Base-by-base conservation (phyloP, 2,113 vertebrate species). In the Platycercus adscitus region DNA sequence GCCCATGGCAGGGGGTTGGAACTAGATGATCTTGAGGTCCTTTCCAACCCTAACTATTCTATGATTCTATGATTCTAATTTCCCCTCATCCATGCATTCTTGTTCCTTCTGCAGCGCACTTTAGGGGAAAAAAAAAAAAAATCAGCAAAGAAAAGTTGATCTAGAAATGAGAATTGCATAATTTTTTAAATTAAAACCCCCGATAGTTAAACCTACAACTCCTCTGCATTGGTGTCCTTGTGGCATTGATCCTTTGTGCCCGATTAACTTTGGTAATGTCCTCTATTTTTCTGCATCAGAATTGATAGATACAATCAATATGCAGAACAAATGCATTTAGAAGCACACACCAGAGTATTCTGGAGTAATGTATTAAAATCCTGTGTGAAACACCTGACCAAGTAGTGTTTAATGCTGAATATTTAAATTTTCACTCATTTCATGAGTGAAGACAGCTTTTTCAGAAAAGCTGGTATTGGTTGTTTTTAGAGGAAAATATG, bases 171-270 rank as follows among this genome's bases (percentile, higher is more conserved):
- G 21, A 28, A 82, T 49, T 81, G 50, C 29, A 87, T 69, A 26
- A 60, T 71, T 86, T 96, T 70, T 83, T 31, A 89, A 81, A 88
- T 88, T 88, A 94, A 96, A 93, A 44, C 6, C 20, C 18, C 60
- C 44, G 33, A 65, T 39, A 89, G 29, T 69, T 86, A 81, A 90
- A 96, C 43, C 29, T 75, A 72, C 47, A 41, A 86, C 75, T 95
- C 50, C 81, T 79, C 63, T 55, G 29, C 20, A 18, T 50, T 29
- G 81, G 25, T 76, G 52, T 41, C 81, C 69, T 94, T 92, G 72
- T 85, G 72, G 33, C 23, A 44, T 44, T 15, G 14, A 46, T 72
- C 26, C 49, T 90, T 72, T 77, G 39, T 71, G 78, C 44, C 71
- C 75, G 66, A 92, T 72, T 81, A 72, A 78, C 71, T 82, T 65